These are phyloP conservation scores for Aculops lycopersici DNA, from an alignment of 1,140 invertebrate genomes.

Conservation along the genomic window DNA sequence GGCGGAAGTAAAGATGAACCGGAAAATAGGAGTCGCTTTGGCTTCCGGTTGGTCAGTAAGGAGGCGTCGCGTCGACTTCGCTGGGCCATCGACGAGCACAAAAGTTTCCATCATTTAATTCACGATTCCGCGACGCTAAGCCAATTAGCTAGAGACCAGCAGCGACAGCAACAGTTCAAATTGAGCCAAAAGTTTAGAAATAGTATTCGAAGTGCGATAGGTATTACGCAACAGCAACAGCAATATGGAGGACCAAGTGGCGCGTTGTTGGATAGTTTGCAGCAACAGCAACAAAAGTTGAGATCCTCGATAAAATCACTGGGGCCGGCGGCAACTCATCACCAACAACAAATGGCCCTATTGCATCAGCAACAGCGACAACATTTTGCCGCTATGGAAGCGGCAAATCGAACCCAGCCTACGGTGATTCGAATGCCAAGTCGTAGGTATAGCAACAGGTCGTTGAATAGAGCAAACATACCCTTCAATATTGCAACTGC, in stretches of 20 bases:
- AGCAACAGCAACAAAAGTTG: too few species aligned
- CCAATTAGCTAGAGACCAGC: background rate
- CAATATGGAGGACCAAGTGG: too few species aligned
- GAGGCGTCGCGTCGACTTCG: conserved; percentile 28
- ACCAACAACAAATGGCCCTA: too few species aligned
- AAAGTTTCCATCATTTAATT: background rate
- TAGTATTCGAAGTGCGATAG: background rate
- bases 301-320: too few species aligned
- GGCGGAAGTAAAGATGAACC: background rate
- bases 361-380: background rate
- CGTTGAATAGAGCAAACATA: too few species aligned
- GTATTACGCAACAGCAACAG: background rate
- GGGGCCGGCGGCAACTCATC: too few species aligned
- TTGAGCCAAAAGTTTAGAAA: background rate
- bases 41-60: conserved; percentile 73
- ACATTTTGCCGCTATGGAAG: background rate
- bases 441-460: background rate
- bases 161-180: background rate
- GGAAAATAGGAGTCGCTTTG: conserved; percentile 76
- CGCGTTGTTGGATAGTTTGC: too few species aligned
- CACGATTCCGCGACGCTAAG: background rate
- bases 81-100: background rate
- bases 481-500: too few species aligned
- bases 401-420: background rate
- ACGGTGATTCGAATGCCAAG: background rate